phyloP scores from a whole-genome alignment of 2,797 vertebrate genomes.

The Molossus alvarezi region DNA sequence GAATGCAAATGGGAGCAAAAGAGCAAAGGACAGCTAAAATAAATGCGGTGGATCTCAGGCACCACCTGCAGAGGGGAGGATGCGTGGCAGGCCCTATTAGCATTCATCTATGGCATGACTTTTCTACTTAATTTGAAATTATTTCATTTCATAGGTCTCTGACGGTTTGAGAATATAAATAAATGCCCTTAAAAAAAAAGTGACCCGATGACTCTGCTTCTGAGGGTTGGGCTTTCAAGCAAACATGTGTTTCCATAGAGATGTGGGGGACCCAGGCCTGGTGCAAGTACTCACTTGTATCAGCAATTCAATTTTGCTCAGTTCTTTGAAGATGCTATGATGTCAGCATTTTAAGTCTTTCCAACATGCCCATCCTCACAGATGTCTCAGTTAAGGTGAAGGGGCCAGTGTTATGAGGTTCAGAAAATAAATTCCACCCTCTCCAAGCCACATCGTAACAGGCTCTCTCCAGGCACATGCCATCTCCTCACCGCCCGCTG shows the following conservation, averaged over 20 bases:
- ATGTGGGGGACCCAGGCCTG: slow-evolving; percentile 70
- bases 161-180: slow-evolving; percentile 75
- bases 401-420: not conserved
- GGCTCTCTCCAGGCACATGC: not conserved
- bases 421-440: not conserved
- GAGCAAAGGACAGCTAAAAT: slow-evolving; percentile 75
- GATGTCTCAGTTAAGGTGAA: slow-evolving; percentile 35
- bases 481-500: not conserved
- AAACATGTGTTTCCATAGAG: slow-evolving; percentile 83
- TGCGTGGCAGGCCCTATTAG: not conserved
- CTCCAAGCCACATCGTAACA: not conserved
- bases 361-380: slow-evolving; percentile 60
- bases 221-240: slow-evolving; percentile 75
- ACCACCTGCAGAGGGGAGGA: not conserved
- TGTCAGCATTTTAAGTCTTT: slow-evolving; percentile 66
- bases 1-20: slow-evolving; percentile 75
- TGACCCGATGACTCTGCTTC: slow-evolving; percentile 65
- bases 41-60: slow-evolving; percentile 36
- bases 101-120: slow-evolving; percentile 58
- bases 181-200: slow-evolving; percentile 38
- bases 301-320: slow-evolving; percentile 77
- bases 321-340: slow-evolving; percentile 75
- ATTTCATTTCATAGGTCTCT: slow-evolving; percentile 78
- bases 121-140: slow-evolving; percentile 83
- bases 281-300: slow-evolving; percentile 78